These are phyloP conservation scores for Ectobius pallidus DNA, from an alignment of 2,888 invertebrate genomes.

Conservation along the genomic window DNA sequence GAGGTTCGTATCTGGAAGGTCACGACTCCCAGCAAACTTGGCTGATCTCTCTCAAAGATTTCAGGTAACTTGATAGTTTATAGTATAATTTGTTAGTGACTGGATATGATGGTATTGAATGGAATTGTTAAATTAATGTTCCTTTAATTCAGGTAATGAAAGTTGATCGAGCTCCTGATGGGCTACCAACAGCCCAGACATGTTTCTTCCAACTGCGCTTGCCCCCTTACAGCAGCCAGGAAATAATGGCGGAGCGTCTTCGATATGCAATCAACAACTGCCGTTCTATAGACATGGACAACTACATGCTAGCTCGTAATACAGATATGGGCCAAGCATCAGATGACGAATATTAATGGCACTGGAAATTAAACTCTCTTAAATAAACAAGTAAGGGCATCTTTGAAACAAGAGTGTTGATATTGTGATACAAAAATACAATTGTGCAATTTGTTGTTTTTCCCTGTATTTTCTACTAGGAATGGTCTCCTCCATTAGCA, in stretches of 20 bases:
- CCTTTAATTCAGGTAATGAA: conserved; percentile 59
- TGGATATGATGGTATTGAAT: no score
- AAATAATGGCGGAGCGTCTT: conserved; percentile 65
- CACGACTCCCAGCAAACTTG: conserved; percentile 66
- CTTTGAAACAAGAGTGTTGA: neutral
- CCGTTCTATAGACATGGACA: conserved; percentile 71
- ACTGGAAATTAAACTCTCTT: no score
- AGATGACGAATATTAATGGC: conserved; percentile 55
- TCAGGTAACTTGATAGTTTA: conserved; percentile 58
- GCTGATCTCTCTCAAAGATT: conserved; percentile 69
- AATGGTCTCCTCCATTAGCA: neutral
- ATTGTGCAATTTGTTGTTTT: neutral
- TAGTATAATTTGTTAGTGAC: no score
- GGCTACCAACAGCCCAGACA: conserved; percentile 68
- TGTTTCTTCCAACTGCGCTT: conserved; percentile 67
- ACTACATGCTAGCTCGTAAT: conserved; percentile 70
- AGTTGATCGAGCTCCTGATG: conserved; percentile 62
- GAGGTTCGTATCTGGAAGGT: conserved; percentile 69
- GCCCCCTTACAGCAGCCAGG: conserved; percentile 64
- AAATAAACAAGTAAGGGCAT: no score
- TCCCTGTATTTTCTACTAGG: no score
- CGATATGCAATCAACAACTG: conserved; percentile 71
- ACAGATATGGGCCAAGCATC: conserved; percentile 57
- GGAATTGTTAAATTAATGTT: no score
- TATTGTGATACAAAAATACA: neutral